These are phyloP conservation scores for Heliconius himera DNA, from an alignment of 1,140 invertebrate species.

Conservation along the genomic window DNA sequence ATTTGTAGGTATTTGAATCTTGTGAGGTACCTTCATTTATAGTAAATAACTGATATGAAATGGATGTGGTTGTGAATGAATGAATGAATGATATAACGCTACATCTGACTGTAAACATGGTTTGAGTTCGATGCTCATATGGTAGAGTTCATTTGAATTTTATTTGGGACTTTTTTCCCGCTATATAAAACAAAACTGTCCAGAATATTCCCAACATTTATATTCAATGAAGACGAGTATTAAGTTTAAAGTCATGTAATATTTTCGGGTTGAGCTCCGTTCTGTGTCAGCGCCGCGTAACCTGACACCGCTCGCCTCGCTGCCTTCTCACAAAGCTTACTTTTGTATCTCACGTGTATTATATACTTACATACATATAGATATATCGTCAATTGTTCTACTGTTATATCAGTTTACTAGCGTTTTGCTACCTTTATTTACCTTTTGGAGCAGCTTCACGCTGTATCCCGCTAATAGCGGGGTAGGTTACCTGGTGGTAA, in stretches of 20 bases:
- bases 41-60: too few species aligned
- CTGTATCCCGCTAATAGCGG: too few species aligned
- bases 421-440: neutral
- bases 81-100: too few species aligned
- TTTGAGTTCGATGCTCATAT: too few species aligned
- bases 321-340: slow-evolving; percentile 3
- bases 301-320: slow-evolving; percentile 9
- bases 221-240: neutral
- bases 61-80: too few species aligned
- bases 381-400: neutral
- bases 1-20: too few species aligned
- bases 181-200: neutral
- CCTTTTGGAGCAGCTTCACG: too few species aligned
- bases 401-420: neutral
- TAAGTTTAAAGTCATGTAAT: slow-evolving; percentile 17
- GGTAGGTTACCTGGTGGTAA: too few species aligned
- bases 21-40: too few species aligned
- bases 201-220: neutral
- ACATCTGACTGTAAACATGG: too few species aligned
- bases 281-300: slow-evolving; percentile 12
- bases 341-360: neutral
- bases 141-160: too few species aligned
- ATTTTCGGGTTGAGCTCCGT: slow-evolving; percentile 17
- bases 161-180: too few species aligned
- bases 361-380: neutral